Evolutionary conservation across 2,113 vertebrate species (phyloP).

Genomic region (Mellivora capensis): DNA sequence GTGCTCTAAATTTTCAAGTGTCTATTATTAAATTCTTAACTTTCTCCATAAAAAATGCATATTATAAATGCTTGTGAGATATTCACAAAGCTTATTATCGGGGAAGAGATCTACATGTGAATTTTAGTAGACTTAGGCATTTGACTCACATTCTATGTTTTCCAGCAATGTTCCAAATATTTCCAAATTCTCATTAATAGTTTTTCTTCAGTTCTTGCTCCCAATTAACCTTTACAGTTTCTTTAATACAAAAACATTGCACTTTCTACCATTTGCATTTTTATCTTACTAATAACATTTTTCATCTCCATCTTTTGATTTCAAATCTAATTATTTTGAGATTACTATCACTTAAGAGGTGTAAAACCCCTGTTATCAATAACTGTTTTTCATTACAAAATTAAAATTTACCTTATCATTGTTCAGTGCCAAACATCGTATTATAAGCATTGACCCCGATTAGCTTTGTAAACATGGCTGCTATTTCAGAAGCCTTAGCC

Average conservation of each 20-base stretch:
- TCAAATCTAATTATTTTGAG: constrained; percentile 78
- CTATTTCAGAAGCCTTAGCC: constrained; percentile 1
- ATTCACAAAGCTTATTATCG: neutral
- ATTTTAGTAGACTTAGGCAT: neutral
- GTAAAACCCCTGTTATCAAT: constrained; percentile 76
- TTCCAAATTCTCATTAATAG: constrained; percentile 62
- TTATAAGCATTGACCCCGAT: neutral
- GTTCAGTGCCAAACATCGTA: constrained; percentile 41
- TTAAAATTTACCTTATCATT: constrained; percentile 65
- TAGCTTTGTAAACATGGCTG: neutral
- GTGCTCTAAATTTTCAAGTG: neutral
- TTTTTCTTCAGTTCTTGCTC: constrained; percentile 75
- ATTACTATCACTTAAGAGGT: constrained; percentile 58
- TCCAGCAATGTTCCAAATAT: constrained; percentile 38
- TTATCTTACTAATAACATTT: constrained; percentile 75
- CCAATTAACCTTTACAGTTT: constrained; percentile 81
- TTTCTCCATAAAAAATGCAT: neutral
- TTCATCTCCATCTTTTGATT: constrained; percentile 79
- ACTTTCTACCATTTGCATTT: constrained; percentile 68
- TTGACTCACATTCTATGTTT: neutral
- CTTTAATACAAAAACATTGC: constrained; percentile 70
- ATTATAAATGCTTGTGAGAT: neutral
- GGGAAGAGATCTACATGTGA: fast-evolving
- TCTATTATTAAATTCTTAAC: neutral
- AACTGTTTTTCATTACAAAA: constrained; percentile 69